Evolutionary conservation across 2,797 vertebrate species (phyloP), one percentile per base, ranked within the genome.

Genomic region (Halcyon smyrnensis): DNA sequence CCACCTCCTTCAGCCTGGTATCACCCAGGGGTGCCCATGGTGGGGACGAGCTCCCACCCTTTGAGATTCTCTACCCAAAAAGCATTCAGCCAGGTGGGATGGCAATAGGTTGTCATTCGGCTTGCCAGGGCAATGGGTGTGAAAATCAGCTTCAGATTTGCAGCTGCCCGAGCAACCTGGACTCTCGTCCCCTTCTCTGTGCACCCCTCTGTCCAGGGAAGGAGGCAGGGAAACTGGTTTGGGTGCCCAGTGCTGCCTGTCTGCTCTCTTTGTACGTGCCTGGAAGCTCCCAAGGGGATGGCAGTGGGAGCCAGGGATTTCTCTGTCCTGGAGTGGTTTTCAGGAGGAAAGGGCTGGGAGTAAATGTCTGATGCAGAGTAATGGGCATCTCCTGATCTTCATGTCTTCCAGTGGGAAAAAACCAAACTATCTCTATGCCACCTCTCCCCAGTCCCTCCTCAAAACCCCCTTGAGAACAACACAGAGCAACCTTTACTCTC

Each of bases 61-160:
- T n/a, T 43, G 34, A 2, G 1, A 10, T 56, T 63, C n/a, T 51
- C 18, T 63, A 51, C 39, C 53, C 60, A 7, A 80, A 90, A 90
- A 56, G 4, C 46, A 51, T 1, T 1, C 37, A 68, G 69, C 37
- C 19, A 69, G 76, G 46, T 6, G 3, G 77, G 77, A 45, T 84
- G 89, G 64, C 80, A 84, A 25, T 1, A 2, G 60, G 60, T 68
- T 88, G 46, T n/a, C 63, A 57, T 62, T 83, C 6, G 7, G 27
- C 36, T 89, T 78, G 60, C 57, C 51, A 64, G 65, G 65, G 28
- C 14, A 46, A 50, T 0, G 2, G 53, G 43, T 1, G 8, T 64
- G 77, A 90, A 89, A 95, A 89, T 36, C 24, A 64, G 32, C 48
- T 70, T 90, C 69, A 51, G 30, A 48, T n/a, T 84, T 93, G n/a